Evolutionary conservation across 2,797 vertebrate genomes (phyloP).

Genomic region (Amblyraja radiata): DNA sequence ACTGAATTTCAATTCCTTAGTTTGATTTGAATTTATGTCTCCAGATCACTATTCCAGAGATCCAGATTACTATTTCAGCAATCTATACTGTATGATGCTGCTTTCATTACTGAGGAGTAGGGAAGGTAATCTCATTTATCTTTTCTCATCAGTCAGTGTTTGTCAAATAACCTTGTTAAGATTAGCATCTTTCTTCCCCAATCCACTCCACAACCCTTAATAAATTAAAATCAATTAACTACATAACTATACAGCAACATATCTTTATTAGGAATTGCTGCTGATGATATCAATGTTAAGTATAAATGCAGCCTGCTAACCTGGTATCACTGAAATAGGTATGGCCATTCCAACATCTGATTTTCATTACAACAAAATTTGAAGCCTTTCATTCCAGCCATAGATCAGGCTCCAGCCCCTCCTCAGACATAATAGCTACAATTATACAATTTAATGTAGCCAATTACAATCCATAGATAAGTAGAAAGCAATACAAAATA

Average conservation of each 20-base stretch:
- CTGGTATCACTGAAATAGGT: background rate
- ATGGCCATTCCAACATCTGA: background rate
- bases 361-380: background rate
- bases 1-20: too few relatives aligned
- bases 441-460: background rate
- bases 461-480: background rate
- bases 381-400: background rate
- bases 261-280: background rate
- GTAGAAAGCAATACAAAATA: background rate
- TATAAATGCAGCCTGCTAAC: background rate
- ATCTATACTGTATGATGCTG: too few relatives aligned
- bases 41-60: too few relatives aligned
- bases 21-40: too few relatives aligned
- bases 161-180: background rate
- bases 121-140: background rate
- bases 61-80: too few relatives aligned
- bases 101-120: background rate
- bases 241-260: background rate
- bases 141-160: background rate
- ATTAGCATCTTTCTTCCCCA: background rate
- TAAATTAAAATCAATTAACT: background rate
- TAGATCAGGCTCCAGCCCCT: background rate
- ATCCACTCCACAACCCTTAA: background rate
- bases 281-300: background rate
- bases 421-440: background rate